phyloP scores from a whole-genome alignment of 2,888 invertebrate species.

The Mesorhabditis sp. region DNA sequence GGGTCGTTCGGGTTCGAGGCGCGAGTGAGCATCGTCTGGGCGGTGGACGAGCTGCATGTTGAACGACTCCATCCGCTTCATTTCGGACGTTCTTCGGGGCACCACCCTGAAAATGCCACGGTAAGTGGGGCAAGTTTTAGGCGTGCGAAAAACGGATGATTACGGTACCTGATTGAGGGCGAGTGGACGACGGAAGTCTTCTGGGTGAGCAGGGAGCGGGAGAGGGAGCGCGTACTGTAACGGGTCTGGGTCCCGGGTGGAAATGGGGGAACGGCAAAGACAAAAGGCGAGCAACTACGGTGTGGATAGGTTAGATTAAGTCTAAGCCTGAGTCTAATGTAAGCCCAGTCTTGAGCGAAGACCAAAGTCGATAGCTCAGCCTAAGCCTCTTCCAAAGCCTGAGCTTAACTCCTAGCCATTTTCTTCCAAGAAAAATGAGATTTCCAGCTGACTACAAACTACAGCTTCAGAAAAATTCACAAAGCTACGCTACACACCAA shows the following conservation, averaged over 20 bases:
- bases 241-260: slow-evolving; percentile 18
- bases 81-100: not conserved
- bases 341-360: no score
- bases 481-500: no score
- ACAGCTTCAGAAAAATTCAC: no score
- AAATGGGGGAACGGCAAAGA: slow-evolving; percentile 5
- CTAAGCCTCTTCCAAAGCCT: no score
- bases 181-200: slow-evolving; percentile 40
- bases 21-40: not conserved
- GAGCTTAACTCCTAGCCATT: no score
- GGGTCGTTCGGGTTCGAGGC: not conserved
- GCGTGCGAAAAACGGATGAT: not conserved
- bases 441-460: no score
- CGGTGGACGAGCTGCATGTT: slow-evolving; percentile 2
- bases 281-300: not conserved
- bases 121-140: not conserved
- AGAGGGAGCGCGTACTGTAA: slow-evolving; percentile 21
- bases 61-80: slow-evolving; percentile 4
- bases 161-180: slow-evolving; percentile 15
- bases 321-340: no score
- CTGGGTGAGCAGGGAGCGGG: slow-evolving; percentile 36
- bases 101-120: not conserved
- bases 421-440: no score
- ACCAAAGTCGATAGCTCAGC: no score
- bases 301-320: no score